Evolutionary conservation across 2,888 invertebrate genomes (phyloP), one percentile per base, ranked within the genome.

Genomic region (Formica aserva): DNA sequence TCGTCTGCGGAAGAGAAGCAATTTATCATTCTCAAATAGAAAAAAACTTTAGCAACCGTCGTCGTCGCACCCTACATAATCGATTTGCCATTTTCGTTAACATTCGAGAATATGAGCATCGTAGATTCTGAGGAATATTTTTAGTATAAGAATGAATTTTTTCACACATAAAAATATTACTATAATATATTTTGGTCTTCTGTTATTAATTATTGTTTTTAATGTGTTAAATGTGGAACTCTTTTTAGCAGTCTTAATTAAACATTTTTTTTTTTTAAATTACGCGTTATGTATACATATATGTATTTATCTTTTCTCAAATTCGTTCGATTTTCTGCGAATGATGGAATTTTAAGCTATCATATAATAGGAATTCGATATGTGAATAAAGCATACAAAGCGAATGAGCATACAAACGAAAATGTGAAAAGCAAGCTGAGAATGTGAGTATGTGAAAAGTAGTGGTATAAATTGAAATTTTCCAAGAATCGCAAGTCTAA

Each of bases 11-110:
- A 18, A 35, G 45, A 60, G 45, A 80, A 48, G 35, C n/a, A 80
- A 80, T 80, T 80, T 72, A 80, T 80, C 78, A 80, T 80, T 60
- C 3, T 71, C 35, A 45, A 3, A 15, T 52, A 72, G 41, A 45
- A 45, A 45, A 41, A 45, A 45, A 45, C 78, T 72, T 69, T 72
- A 80, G 45, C 48, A 60, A 45, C 60, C 45, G 72, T 45, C 60
- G 48, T 63, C 48, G 32, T 69, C 22, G 45, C 45, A 22, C 60
- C 60, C 22, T 48, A 45, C 78, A 72, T 71, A 80, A 80, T 80
- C 78, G 72, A 80, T 80, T 52, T 80, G 18, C 35, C 18, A 35
- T 35, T n/a, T 26, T 45, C 52, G n/a, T 67, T 67, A 67, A 29
- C 32, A 22, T 60, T 38, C 57, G 45, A 32, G 35, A 4, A 60